These are phyloP conservation scores for Pelagia noctiluca DNA, from an alignment of 30 jellyfish, hydroid and myxozoan genomes.

Conservation along the genomic window DNA sequence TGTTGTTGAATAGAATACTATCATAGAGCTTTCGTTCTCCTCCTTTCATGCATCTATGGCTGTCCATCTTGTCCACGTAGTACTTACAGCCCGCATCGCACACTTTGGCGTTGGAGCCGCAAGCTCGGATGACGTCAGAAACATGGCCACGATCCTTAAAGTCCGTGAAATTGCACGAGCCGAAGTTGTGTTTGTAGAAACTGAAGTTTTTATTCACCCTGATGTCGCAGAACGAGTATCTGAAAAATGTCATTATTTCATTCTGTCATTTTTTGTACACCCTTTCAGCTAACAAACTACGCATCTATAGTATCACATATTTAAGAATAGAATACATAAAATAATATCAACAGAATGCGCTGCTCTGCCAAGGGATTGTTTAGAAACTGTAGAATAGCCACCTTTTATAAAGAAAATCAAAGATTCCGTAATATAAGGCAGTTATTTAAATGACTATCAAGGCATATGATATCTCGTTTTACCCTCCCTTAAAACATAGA, in stretches of 20 bases:
- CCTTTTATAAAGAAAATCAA: too few species aligned
- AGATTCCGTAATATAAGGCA: too few species aligned
- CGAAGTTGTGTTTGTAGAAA: constrained; percentile 53
- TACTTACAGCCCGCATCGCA: constrained; percentile 58
- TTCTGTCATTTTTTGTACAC: too few species aligned
- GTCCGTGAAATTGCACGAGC: constrained; percentile 67
- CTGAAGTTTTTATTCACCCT: constrained; percentile 7
- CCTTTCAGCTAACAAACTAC: too few species aligned
- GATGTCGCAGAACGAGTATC: constrained; percentile 67
- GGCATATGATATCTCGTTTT: too few species aligned
- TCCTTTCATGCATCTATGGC: constrained; percentile 69
- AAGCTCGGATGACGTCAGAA: constrained; percentile 21
- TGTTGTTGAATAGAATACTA: background rate
- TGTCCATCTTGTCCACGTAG: constrained; percentile 42
- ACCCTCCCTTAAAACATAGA: too few species aligned
- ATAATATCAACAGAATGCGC: too few species aligned
- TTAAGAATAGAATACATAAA: too few species aligned
- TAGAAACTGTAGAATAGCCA: too few species aligned
- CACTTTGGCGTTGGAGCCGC: constrained; percentile 39
- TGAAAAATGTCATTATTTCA: background rate
- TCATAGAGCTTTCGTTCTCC: constrained; percentile 14
- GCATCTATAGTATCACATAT: too few species aligned
- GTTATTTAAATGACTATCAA: too few species aligned
- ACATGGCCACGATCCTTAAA: constrained; percentile 20
- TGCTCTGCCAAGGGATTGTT: too few species aligned